Evolutionary conservation across 1,140 invertebrate species (phyloP), one percentile per base, ranked within the genome.

Genomic region (Pseudachorutes palmiensis): DNA sequence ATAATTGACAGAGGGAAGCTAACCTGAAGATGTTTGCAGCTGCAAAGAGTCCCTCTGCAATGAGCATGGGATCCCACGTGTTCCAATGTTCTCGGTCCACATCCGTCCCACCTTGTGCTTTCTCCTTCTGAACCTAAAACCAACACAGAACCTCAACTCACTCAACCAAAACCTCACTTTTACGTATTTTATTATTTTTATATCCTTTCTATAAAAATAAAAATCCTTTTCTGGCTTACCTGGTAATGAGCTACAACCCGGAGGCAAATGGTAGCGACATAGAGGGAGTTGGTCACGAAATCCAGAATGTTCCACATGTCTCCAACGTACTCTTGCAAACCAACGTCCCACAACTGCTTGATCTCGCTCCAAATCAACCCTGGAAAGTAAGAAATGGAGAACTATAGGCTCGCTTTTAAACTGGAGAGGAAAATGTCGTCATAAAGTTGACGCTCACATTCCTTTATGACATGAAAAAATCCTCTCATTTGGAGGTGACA

Each of bases 291-390:
- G 24, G 95, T 98, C 63, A 97, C 91, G 79, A 98, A 98, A 81
- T 98, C 96, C 69, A 98, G 90, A 60, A 98, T 94, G 79, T 98
- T 99, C 96, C 96, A 98, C 94, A 98, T 97, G 79, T 98, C 95
- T 74, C 90, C 88, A 36, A 93, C 86, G 77, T 98, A 99, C 76
- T 97, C 94, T 74, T 92, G 87, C 28, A 97, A 81, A 0, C 96
- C 96, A 69, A 95, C 91, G 79, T 97, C 92, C 94, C 95, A 98
- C 29, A 98, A 81, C 77, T 98, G 94, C 78, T 98, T 98, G 71
- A 98, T 93, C 81, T 98, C 96, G 71, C 93, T 94, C 96, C 96
- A 98, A 75, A 99, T 97, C 69, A 98, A 80, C 51, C 95, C 94
- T 89, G 78, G 68, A 19, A 19, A 45, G 36, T 9, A 9, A 45